Conservation (phyloP, 2,113 vertebrate genomes). For the Sardina pilchardus region DNA sequence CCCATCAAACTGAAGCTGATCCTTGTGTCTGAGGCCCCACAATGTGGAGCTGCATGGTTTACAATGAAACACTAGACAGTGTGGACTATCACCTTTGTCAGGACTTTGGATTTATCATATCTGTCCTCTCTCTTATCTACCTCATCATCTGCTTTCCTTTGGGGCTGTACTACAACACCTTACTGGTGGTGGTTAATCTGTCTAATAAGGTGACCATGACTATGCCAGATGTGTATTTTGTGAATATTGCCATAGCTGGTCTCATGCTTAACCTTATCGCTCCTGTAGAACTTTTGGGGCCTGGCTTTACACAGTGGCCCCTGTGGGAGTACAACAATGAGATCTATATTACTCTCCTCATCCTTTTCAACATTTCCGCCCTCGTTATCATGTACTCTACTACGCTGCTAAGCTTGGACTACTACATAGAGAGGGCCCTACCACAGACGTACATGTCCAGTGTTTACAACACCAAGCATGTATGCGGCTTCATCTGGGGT, state of each 20-base stretch:
- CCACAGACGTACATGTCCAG: slow-evolving; percentile 97
- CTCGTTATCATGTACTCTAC: slow-evolving; percentile 95
- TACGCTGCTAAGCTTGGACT: slow-evolving; percentile 92
- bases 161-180: slow-evolving; percentile 88
- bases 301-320: slow-evolving; percentile 83
- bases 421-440: slow-evolving; percentile 92
- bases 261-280: slow-evolving; percentile 89
- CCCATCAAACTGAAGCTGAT: slow-evolving; percentile 65
- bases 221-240: slow-evolving; percentile 97
- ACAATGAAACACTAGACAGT: slow-evolving; percentile 78
- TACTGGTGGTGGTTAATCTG: slow-evolving; percentile 91
- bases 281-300: slow-evolving; percentile 83
- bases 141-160: slow-evolving; percentile 89
- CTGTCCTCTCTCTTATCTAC: slow-evolving; percentile 87
- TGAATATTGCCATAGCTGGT: slow-evolving; percentile 93
- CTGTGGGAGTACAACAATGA: slow-evolving; percentile 86
- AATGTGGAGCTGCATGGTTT: slow-evolving; percentile 92
- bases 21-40: slow-evolving; percentile 63
- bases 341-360: slow-evolving; percentile 88
- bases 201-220: slow-evolving; percentile 92
- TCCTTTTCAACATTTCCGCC: slow-evolving; percentile 91
- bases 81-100: slow-evolving; percentile 84
- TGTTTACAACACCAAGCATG: slow-evolving; percentile 93
- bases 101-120: slow-evolving; percentile 85
- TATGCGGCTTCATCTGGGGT: slow-evolving; percentile 97